Percentiles rank a stretch among this genome's conserved stretches.
These are phyloP conservation scores for Muntiacus muntjak DNA, from an alignment of 2,113 vertebrate genomes.

Conservation along the genomic window DNA sequence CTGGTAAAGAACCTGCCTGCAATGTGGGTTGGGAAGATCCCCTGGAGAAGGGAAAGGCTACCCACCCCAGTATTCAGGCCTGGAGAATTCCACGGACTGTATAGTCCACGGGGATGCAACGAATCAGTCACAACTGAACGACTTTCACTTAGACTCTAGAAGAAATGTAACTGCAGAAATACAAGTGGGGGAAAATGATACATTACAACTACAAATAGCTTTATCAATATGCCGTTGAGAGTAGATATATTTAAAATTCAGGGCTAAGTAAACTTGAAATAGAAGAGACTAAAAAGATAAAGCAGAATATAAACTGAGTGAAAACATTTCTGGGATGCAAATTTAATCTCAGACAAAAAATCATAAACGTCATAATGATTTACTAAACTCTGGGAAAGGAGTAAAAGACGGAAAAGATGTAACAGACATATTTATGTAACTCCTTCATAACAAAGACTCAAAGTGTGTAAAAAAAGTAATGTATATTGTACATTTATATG, in stretches of 20 bases:
- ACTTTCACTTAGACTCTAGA: not conserved
- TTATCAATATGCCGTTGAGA: too few species aligned
- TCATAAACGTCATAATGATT: not conserved
- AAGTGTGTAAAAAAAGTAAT: not conserved
- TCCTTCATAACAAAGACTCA: not conserved
- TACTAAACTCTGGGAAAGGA: not conserved
- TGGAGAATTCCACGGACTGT: not conserved
- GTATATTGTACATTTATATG: too few species aligned
- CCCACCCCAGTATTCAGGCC: not conserved
- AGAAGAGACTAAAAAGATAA: not conserved
- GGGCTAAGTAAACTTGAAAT: not conserved
- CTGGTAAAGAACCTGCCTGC: not conserved
- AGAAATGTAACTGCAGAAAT: fast-evolving
- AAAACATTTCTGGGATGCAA: not conserved
- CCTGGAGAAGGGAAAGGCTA: not conserved
- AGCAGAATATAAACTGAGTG: not conserved
- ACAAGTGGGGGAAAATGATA: fast-evolving
- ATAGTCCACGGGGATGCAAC: not conserved
- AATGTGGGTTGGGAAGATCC: not conserved
- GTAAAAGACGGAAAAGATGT: not conserved
- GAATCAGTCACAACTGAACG: not conserved
- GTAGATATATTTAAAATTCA: not conserved
- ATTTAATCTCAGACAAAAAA: not conserved
- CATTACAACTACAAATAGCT: not conserved
- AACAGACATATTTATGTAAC: fast-evolving